A percentile compares a stretch with the other conserved stretches of the same genome.
Conservation (phyloP, 2,888 invertebrate species). For the Rhingia rostrata region DNA sequence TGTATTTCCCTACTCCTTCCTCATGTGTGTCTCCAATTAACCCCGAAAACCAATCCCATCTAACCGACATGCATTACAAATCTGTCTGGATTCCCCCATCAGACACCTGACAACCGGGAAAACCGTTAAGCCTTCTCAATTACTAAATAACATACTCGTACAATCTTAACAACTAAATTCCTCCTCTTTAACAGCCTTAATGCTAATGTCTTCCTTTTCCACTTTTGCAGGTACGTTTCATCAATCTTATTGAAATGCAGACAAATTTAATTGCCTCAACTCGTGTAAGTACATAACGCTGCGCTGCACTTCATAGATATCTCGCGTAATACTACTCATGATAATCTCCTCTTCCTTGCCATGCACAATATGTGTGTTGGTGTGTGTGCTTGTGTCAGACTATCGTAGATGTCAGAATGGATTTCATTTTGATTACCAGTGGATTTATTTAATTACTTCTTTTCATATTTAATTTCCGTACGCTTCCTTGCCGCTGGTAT, state of each 20-base stretch:
- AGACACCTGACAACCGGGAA: not conserved
- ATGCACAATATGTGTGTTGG: constrained; percentile 18
- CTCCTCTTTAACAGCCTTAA: not conserved
- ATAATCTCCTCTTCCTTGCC: constrained; percentile 27
- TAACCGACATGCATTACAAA: too few species aligned
- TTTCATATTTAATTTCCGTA: constrained; percentile 29
- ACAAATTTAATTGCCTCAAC: constrained; percentile 43
- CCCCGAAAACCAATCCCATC: too few species aligned
- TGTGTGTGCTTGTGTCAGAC: not conserved
- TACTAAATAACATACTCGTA: not conserved
- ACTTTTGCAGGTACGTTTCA: constrained; percentile 62
- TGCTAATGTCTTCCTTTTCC: constrained; percentile 25
- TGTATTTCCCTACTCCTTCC: too few species aligned
- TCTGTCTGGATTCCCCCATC: not conserved
- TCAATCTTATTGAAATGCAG: constrained; percentile 37
- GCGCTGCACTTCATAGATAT: not conserved
- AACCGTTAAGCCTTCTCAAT: constrained; percentile 12
- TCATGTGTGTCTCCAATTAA: too few species aligned
- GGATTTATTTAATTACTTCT: constrained; percentile 58
- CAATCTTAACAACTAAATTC: constrained; percentile 1
- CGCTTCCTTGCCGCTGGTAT: not conserved
- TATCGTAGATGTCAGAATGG: constrained; percentile 62
- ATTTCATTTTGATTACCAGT: constrained; percentile 52
- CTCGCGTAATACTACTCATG: not conserved
- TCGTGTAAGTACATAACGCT: constrained; percentile 43